Evolutionary conservation across 1,140 invertebrate genomes (phyloP).

Genomic region (Cydia strobilella): DNA sequence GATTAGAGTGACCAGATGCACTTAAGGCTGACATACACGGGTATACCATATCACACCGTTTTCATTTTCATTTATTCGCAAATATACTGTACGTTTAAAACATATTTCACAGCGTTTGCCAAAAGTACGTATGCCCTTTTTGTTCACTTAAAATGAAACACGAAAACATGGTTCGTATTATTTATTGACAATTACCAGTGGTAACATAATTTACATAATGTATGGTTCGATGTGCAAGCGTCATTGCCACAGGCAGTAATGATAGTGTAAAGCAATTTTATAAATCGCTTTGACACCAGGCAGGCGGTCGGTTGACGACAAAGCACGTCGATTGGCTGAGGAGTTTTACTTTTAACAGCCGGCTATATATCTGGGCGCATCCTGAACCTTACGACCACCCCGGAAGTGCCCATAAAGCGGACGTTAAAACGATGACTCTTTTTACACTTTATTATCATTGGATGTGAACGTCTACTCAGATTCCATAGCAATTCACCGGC

Average conservation of each 20-base stretch:
- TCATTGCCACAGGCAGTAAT: slow-evolving; percentile 10
- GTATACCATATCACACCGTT: too few relatives aligned
- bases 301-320: slow-evolving; percentile 44
- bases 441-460: slow-evolving; percentile 80
- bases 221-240: not conserved
- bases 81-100: too few relatives aligned
- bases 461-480: slow-evolving; percentile 75
- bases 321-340: slow-evolving; percentile 52
- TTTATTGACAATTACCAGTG: not conserved
- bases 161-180: not conserved
- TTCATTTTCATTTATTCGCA: too few relatives aligned
- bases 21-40: too few relatives aligned
- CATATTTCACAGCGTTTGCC: not conserved
- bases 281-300: slow-evolving; percentile 46
- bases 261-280: slow-evolving; percentile 39
- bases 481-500: slow-evolving; percentile 71
- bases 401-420: slow-evolving; percentile 73
- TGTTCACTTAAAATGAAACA: slow-evolving; percentile 33
- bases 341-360: slow-evolving; percentile 63
- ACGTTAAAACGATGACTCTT: slow-evolving; percentile 77
- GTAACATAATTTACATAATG: not conserved
- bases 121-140: not conserved
- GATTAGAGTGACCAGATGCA: too few relatives aligned
- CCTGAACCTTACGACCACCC: slow-evolving; percentile 62
- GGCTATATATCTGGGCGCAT: slow-evolving; percentile 64